phyloP scores from a whole-genome alignment of 2,113 vertebrate genomes.

The Psittacula cyanocephala region DNA sequence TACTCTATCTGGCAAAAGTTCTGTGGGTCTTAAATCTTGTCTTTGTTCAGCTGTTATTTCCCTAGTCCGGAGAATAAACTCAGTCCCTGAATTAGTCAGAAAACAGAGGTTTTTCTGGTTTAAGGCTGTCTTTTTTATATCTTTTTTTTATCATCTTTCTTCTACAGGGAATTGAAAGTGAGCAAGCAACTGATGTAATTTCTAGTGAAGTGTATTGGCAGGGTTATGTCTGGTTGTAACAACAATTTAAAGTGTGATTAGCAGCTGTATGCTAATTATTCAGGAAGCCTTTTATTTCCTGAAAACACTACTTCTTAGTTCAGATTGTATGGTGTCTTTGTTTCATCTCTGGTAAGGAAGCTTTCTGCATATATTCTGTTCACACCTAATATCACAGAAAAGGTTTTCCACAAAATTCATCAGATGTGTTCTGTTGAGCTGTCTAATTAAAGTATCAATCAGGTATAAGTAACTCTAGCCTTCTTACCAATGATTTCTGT shows the following conservation, averaged over 20 bases:
- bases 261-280: slow-evolving; percentile 77
- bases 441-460: not conserved
- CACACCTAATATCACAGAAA: not conserved
- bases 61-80: not conserved
- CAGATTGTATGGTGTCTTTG: slow-evolving; percentile 56
- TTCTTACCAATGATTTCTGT: not conserved
- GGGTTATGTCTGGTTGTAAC: slow-evolving; percentile 37
- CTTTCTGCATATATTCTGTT: not conserved
- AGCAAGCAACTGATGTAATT: slow-evolving; percentile 19
- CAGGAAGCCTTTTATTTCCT: slow-evolving; percentile 58
- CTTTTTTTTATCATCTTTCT: not conserved
- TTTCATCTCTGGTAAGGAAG: slow-evolving; percentile 3
- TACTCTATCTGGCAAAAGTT: not conserved
- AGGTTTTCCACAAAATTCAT: not conserved
- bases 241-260: slow-evolving; percentile 68
- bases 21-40: not conserved
- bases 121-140: not conserved
- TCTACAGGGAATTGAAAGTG: not conserved
- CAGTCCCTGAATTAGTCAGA: not conserved
- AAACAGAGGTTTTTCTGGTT: not conserved
- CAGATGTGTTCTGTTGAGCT: not conserved
- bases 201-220: slow-evolving; percentile 34
- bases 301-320: slow-evolving; percentile 67
- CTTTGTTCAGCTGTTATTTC: not conserved
- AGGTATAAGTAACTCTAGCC: not conserved